phyloP scores from a whole-genome alignment of 2,113 vertebrate genomes.

The Oriolus oriolus region DNA sequence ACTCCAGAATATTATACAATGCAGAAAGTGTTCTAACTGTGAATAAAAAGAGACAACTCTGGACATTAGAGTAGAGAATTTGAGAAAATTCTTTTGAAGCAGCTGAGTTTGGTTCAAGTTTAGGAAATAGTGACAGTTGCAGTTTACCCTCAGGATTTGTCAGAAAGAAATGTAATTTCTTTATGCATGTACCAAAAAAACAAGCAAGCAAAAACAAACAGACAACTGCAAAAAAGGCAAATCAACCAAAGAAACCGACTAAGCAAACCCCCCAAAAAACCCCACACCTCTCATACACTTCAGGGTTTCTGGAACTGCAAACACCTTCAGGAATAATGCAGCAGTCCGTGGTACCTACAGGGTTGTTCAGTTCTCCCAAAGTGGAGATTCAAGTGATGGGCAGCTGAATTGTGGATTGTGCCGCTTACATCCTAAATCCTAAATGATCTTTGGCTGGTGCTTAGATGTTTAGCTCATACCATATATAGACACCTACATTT shows the following conservation, averaged over 20 bases:
- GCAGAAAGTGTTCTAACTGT: not conserved
- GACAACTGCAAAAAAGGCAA: not conserved
- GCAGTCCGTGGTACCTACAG: not conserved
- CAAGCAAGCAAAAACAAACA: not conserved
- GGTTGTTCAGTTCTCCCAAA: not conserved
- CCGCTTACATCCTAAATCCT: not conserved
- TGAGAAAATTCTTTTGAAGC: not conserved
- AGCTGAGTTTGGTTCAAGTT: not conserved
- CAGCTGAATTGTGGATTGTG: not conserved
- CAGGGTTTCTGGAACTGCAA: not conserved
- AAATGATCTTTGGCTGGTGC: not conserved
- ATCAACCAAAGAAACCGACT: not conserved
- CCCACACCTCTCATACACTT: not conserved
- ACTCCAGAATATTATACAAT: rapidly evolving
- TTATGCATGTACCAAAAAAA: not conserved
- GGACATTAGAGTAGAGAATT: not conserved
- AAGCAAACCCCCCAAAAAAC: not conserved
- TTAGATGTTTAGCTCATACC: not conserved
- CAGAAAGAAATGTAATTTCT: not conserved
- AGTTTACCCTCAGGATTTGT: not conserved
- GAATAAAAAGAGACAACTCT: not conserved
- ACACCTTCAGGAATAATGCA: not conserved
- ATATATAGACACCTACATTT: not conserved
- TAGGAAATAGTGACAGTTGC: not conserved
- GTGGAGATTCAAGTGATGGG: not conserved